Conservation (phyloP, 2,797 vertebrate genomes). For the Lates japonicus region DNA sequence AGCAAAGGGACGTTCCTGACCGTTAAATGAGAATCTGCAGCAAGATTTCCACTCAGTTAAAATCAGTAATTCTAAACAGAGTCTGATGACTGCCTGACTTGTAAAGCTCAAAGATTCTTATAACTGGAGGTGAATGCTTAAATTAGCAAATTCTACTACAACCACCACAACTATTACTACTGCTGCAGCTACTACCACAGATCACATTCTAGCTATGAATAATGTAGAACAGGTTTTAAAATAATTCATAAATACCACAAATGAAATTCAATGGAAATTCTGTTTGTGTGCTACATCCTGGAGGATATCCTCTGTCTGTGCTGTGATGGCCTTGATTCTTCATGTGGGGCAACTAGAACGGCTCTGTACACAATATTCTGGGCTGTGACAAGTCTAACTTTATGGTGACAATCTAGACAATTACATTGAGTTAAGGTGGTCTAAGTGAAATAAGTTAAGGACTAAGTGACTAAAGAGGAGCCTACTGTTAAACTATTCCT, state of each 20-base stretch:
- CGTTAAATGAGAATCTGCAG: not conserved
- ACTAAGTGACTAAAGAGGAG: not conserved
- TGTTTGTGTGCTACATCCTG: not conserved
- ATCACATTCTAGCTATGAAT: not conserved
- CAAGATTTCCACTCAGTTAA: not conserved
- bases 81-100: not conserved
- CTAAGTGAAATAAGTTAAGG: no score
- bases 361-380: not conserved
- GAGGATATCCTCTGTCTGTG: not conserved
- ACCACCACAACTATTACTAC: not conserved
- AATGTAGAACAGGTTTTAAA: not conserved
- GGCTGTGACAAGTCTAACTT: not conserved
- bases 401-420: slow-evolving; percentile 1
- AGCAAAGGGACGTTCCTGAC: slow-evolving; percentile 20
- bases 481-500: not conserved
- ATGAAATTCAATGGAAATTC: not conserved
- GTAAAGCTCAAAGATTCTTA: not conserved
- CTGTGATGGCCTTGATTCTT: not conserved
- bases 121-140: not conserved
- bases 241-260: not conserved
- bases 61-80: not conserved
- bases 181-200: no score
- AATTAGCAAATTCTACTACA: not conserved
- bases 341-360: not conserved
- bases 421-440: not conserved